Conservation (phyloP, 1,140 invertebrate species). For the Tetramorium simillimum region DNA sequence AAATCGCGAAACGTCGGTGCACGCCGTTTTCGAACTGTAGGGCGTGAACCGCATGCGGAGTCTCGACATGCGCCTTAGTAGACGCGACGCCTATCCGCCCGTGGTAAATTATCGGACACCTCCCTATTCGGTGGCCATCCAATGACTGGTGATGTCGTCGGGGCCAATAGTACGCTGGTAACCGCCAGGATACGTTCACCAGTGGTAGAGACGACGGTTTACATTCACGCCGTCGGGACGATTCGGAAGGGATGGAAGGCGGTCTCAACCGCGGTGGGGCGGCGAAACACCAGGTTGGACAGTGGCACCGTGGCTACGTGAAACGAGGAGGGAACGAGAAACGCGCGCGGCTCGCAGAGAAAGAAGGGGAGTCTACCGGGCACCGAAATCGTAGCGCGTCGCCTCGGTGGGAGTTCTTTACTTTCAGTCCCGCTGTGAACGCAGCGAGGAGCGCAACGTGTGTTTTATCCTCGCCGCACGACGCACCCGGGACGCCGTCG, state of each 20-base stretch:
- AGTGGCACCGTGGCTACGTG: no score
- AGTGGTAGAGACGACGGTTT: conserved; percentile 17
- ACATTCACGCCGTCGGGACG: not conserved
- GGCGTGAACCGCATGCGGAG: conserved; percentile 8
- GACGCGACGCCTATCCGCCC: conserved; percentile 25
- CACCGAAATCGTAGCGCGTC: conserved; percentile 60
- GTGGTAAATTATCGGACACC: not conserved
- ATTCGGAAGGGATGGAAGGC: conserved; percentile 43
- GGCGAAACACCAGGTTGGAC: conserved; percentile 25
- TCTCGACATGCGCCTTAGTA: conserved; percentile 62
- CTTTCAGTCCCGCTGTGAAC: conserved; percentile 85
- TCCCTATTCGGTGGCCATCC: conserved; percentile 1
- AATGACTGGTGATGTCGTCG: conserved; percentile 42
- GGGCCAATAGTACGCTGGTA: conserved; percentile 77
- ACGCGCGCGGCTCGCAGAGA: conserved; percentile 7
- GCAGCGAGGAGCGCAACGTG: conserved; percentile 83
- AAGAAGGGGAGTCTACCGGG: conserved; percentile 49
- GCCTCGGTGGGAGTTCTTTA: conserved; percentile 73
- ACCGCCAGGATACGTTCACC: conserved; percentile 48
- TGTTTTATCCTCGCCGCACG: conserved; percentile 59
- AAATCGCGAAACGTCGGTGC: conserved; percentile 6
- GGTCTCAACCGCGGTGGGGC: not conserved
- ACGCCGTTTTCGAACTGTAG: not conserved
- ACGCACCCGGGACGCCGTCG: not conserved
- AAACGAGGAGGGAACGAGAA: not conserved